phyloP scores from a whole-genome alignment of 1,140 invertebrate species.

The Geopemphigus sp. region DNA sequence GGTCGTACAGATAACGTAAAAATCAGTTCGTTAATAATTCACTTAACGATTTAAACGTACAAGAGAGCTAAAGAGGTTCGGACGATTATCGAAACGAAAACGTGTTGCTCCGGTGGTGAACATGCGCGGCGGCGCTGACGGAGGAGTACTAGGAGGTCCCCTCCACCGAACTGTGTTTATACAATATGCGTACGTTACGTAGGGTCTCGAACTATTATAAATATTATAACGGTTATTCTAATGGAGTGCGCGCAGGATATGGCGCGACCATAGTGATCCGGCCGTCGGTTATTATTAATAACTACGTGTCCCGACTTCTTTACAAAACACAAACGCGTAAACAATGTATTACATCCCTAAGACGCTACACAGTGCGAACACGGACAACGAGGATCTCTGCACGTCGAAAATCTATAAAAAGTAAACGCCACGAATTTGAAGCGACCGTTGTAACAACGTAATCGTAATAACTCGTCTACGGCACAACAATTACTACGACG shows the following conservation, averaged over 20 bases:
- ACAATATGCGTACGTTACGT: background rate
- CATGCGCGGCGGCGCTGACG: too few relatives aligned
- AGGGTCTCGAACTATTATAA: background rate
- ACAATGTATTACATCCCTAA: too few relatives aligned
- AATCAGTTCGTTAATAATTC: background rate
- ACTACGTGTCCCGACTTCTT: background rate
- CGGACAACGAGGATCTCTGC: too few relatives aligned
- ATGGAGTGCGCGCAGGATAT: background rate
- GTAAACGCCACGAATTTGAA: too few relatives aligned
- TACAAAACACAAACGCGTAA: background rate
- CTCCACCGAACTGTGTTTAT: background rate
- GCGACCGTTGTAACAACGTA: too few relatives aligned
- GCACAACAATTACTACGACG: too few relatives aligned
- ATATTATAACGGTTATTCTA: background rate
- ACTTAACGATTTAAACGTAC: background rate
- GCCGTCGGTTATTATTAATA: conserved; percentile 1
- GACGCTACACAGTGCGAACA: too few relatives aligned
- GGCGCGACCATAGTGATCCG: background rate
- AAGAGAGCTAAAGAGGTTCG: background rate
- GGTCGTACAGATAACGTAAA: too few relatives aligned
- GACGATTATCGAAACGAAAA: background rate
- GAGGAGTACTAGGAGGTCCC: background rate
- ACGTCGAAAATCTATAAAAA: too few relatives aligned
- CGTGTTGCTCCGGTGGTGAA: background rate
- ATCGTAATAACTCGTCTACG: too few relatives aligned